Base-by-base conservation (phyloP, 2,888 invertebrate species). In the Strigamia transsilvanica region DNA sequence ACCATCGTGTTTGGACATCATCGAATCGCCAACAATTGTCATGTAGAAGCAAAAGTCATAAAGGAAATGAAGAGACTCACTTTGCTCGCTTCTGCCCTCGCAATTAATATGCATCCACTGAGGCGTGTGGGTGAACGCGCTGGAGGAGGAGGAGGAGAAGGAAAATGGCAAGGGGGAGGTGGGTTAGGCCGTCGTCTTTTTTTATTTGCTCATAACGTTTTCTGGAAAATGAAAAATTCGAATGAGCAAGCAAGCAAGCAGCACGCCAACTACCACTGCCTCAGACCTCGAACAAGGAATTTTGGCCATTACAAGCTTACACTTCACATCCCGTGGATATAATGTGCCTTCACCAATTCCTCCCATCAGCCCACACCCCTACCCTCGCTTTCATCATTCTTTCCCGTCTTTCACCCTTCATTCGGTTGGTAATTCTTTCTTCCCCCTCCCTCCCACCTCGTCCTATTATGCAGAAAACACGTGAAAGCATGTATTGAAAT, bases 51-150 rank as follows among this genome's bases (percentile, higher is more conserved):
- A 66, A 66, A 66, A 66, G 66, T 9, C 66, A 66, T 66, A 27
- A 66, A 18, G 7, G 15, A 27, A 66, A 66, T 66, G 66, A 66
- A 66, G 66, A 66, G 66, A 66, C 66, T 66, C 13, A 66, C 23
- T 66, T 66, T 66, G 27, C 66, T 66, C 66, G 66, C 66, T 66
- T 66, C 32, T 66, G 66, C 66, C 66, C 66, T 66, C 66, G 66
- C 66, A 66, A 66, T 66, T 66, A 66, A 66, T 66, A 66, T 66
- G 66, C 66, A 66, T 66, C 66, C 66, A 66, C 66, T 66, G 66
- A 66, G 66, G 66, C 66, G 66, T 66, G 66, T 66, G 66, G 66
- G 66, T 66, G 66, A 66, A 66, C 66, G 66, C 32, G 66, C 66
- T 27, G 66, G 66, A 66, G 66, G 66, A 66, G 66, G 66, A 66